Conservation (phyloP, 2,888 invertebrate species). For the Antheraea yamamai region DNA sequence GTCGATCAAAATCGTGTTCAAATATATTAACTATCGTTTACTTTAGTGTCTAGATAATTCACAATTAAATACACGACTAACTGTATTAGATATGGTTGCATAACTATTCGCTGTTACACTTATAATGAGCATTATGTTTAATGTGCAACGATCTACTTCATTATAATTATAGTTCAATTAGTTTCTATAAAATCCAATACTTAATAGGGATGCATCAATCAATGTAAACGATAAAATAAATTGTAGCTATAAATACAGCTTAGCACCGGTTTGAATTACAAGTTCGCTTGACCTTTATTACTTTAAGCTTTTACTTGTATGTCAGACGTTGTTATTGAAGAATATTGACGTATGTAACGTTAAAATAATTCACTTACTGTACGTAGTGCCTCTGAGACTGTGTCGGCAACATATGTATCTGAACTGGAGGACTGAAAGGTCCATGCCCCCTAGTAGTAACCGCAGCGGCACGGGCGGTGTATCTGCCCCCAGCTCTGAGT, state of each 20-base stretch:
- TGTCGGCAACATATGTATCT: constrained; percentile 86
- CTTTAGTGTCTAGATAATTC: neutral
- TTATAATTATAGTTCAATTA: neutral
- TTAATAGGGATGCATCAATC: constrained; percentile 1
- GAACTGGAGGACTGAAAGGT: constrained; percentile 90
- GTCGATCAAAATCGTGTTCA: neutral
- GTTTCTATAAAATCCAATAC: neutral
- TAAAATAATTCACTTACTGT: constrained; percentile 56
- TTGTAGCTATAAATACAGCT: neutral
- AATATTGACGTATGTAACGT: neutral
- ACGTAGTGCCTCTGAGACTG: constrained; percentile 75
- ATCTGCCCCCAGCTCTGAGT: constrained; percentile 91
- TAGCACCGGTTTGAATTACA: neutral
- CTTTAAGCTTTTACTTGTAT: neutral
- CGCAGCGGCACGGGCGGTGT: constrained; percentile 94
- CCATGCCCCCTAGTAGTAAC: constrained; percentile 94
- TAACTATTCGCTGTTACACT: neutral
- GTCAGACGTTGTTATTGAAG: neutral
- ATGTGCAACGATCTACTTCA: neutral
- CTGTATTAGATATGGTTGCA: neutral
- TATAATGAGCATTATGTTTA: neutral
- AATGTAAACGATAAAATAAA: neutral
- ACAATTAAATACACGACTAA: neutral
- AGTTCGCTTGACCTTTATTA: neutral
- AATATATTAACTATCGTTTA: neutral